Percentiles rank a stretch among this genome's conserved stretches.
Conservation (phyloP, 30 jellyfish, hydroid and myxozoan genomes). For the Sanderia malayensis region DNA sequence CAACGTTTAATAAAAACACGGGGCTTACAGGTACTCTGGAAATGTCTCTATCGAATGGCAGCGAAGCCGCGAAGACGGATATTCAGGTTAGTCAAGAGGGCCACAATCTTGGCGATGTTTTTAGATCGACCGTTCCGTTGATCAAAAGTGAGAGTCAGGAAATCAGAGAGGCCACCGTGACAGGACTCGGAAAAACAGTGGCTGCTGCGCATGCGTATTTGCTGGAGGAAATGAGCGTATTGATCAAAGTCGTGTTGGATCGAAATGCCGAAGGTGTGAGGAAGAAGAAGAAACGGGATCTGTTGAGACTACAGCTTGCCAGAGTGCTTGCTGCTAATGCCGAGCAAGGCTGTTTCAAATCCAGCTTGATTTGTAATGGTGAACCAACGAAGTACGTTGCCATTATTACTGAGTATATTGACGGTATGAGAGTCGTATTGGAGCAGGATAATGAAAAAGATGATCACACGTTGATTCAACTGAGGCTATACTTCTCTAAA, state of each 20-base stretch:
- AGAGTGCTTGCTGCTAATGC: slow-evolving; percentile 97
- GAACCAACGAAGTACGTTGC: slow-evolving; percentile 56
- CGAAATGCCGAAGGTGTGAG: slow-evolving; percentile 96
- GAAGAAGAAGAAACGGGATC: slow-evolving; percentile 87
- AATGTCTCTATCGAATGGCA: slow-evolving; percentile 43
- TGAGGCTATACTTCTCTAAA: slow-evolving; percentile 80
- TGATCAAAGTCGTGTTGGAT: slow-evolving; percentile 91
- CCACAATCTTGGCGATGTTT: slow-evolving; percentile 81
- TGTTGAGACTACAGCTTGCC: slow-evolving; percentile 87
- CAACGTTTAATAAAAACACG: slow-evolving; percentile 50
- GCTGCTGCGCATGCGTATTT: slow-evolving; percentile 94
- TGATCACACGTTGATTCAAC: slow-evolving; percentile 77
- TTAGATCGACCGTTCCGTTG: slow-evolving; percentile 78
- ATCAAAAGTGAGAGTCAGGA: slow-evolving; percentile 91
- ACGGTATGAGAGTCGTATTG: slow-evolving; percentile 85
- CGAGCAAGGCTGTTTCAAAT: slow-evolving; percentile 88
- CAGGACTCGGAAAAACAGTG: slow-evolving; percentile 94
- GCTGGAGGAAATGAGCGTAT: slow-evolving; percentile 87
- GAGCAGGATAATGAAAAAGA: slow-evolving; percentile 89
- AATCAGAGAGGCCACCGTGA: slow-evolving; percentile 97
- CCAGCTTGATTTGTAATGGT: slow-evolving; percentile 75
- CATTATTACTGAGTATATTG: slow-evolving; percentile 79
- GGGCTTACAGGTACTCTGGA: slow-evolving; percentile 42
- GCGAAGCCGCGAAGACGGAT: slow-evolving; percentile 67
- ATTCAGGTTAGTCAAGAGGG: slow-evolving; percentile 56